Evolutionary conservation across 1,140 invertebrate genomes (phyloP).

Genomic region (Dreissena rostriformis): DNA sequence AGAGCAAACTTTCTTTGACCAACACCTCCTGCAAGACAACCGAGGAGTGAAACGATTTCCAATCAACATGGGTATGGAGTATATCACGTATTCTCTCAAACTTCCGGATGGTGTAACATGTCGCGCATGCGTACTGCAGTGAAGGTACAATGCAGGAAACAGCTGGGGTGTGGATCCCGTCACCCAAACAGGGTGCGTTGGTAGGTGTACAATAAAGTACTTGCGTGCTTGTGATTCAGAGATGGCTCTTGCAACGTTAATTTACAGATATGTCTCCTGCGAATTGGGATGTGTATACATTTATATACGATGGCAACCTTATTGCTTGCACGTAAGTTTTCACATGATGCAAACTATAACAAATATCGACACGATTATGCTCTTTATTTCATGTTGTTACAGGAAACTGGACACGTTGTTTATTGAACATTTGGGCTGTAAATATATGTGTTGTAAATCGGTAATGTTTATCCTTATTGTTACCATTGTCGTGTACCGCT

Average conservation of each 20-base stretch:
- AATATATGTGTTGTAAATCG: too few species aligned
- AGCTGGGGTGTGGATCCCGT: slow-evolving; percentile 59
- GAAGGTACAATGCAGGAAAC: slow-evolving; percentile 88
- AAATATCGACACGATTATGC: not conserved
- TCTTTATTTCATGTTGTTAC: not conserved
- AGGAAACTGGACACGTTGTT: too few species aligned
- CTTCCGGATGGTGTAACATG: slow-evolving; percentile 92
- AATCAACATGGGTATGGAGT: slow-evolving; percentile 9
- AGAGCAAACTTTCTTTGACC: slow-evolving; percentile 60
- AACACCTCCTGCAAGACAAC: slow-evolving; percentile 80
- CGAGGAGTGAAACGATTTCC: slow-evolving; percentile 68
- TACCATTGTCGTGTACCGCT: too few species aligned
- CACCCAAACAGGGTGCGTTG: slow-evolving; percentile 38
- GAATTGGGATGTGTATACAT: not conserved
- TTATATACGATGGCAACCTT: not conserved
- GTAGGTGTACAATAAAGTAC: slow-evolving; percentile 12
- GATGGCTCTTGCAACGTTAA: not conserved
- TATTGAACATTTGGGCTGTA: too few species aligned
- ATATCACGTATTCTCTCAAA: slow-evolving; percentile 32
- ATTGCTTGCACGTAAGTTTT: not conserved
- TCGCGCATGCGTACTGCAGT: slow-evolving; percentile 93
- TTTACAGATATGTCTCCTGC: not conserved
- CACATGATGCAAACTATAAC: not conserved
- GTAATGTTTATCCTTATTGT: too few species aligned
- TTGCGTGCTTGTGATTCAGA: not conserved